Evolutionary conservation across 2,888 invertebrate species (phyloP), one percentile per base, ranked within the genome.

Genomic region (Drosophila quasianomalipes): DNA sequence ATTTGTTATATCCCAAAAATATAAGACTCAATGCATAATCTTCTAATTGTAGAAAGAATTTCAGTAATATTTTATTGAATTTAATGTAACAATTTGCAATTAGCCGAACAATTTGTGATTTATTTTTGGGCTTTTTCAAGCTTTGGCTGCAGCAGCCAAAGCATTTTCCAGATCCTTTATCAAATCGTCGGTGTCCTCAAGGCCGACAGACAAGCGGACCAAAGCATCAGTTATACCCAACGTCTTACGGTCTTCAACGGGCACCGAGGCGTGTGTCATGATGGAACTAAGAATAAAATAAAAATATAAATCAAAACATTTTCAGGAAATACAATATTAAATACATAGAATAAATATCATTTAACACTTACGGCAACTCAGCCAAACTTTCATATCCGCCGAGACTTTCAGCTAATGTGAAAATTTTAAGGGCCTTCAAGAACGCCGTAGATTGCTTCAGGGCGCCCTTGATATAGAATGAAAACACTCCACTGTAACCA

Each of bases 231-330:
- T 96, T 77, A 99, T 98, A 19, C 97, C 97, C 35, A 98, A 94
- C 74, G 94, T 94, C 33, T 92, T 94, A 74, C 98, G 94, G 77
- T 96, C 96, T 53, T 96, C 96, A 64, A 94, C 95, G 0, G 98
- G 97, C 35, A 99, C 96, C 0, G 97, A 97, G 1, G 98, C 97
- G 92, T 99, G 99, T 0, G 99, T 99, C 99, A 99, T 99, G 33
- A 98, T 93, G 30, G 96, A 96, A 74, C 97, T 97, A 92, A 41
- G 94, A 94, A 14, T 19, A 60, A 37, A 44, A 47, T 22, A 47
- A 14, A 22, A 7, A 47, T 47, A 16, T 16, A 47, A 16, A 4
- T 26, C 9, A 47, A 47, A n/a, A 26, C 31, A 22, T 26, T 63
- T 39, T 57, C 3, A 57, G n/a, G 3, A 37, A 37, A 28, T 14